These are phyloP conservation scores for Labia minor DNA, from an alignment of 2,888 invertebrate species.

Conservation along the genomic window DNA sequence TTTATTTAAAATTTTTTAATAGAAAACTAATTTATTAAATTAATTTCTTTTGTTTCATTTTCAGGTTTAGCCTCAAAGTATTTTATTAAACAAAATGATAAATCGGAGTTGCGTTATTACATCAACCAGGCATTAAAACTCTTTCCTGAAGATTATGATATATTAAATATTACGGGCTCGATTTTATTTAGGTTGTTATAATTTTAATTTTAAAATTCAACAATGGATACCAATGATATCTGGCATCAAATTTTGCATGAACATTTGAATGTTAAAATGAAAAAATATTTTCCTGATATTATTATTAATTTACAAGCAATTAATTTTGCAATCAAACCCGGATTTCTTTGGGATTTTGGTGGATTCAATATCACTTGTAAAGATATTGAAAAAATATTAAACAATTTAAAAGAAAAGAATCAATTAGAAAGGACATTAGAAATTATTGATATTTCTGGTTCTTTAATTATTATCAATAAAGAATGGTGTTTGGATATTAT, in stretches of 20 bases:
- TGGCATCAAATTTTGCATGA: slow-evolving; percentile 14
- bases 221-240: not conserved
- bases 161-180: slow-evolving; percentile 42
- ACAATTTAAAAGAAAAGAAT: slow-evolving; percentile 25
- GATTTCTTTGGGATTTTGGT: slow-evolving; percentile 31
- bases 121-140: slow-evolving; percentile 38
- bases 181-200: slow-evolving; percentile 39
- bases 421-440: slow-evolving; percentile 24
- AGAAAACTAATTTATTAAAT: not conserved
- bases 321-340: slow-evolving; percentile 29
- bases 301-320: slow-evolving; percentile 27
- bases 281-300: slow-evolving; percentile 20
- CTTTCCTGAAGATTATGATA: slow-evolving; percentile 39
- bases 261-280: slow-evolving; percentile 16
- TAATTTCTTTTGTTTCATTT: slow-evolving; percentile 9
- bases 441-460: slow-evolving; percentile 27
- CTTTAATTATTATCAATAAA: slow-evolving; percentile 27
- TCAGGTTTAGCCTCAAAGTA: slow-evolving; percentile 20
- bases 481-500: not conserved
- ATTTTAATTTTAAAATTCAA: not conserved
- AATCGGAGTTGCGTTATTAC: slow-evolving; percentile 35
- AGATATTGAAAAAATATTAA: slow-evolving; percentile 25
- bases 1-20: too few species aligned
- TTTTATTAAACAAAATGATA: slow-evolving; percentile 32
- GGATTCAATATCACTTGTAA: slow-evolving; percentile 25